Evolutionary conservation across 2,797 vertebrate species (phyloP).

Genomic region (Periophthalmus magnuspinnatus): DNA sequence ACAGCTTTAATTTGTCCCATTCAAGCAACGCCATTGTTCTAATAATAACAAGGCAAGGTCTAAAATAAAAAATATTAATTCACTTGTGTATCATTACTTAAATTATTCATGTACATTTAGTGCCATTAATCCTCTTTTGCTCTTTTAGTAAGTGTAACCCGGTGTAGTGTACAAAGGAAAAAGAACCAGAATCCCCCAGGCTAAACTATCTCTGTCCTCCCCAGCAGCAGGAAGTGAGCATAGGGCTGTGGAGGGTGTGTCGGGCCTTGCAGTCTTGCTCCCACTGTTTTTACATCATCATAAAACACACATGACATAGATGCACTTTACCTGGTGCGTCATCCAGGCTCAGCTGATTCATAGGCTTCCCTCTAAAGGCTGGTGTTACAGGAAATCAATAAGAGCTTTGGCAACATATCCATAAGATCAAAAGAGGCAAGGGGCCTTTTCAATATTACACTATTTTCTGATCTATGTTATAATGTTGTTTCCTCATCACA

Average conservation of each 20-base stretch:
- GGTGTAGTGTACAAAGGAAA: background rate
- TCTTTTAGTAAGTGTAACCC: too few relatives aligned
- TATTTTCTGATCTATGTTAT: too few relatives aligned
- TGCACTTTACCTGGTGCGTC: constrained; percentile 43
- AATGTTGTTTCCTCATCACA: too few relatives aligned
- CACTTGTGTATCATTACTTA: too few relatives aligned
- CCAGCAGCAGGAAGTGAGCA: constrained; percentile 55
- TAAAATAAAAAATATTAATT: too few relatives aligned
- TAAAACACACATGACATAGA: constrained; percentile 15
- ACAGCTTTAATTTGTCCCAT: too few relatives aligned
- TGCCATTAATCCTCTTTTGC: background rate
- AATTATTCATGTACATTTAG: background rate
- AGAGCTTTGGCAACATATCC: background rate
- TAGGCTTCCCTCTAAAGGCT: background rate
- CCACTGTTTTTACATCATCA: constrained; percentile 36
- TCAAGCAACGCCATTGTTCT: too few relatives aligned
- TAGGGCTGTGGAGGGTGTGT: constrained; percentile 57
- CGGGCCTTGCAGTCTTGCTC: constrained; percentile 24
- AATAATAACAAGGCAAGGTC: too few relatives aligned
- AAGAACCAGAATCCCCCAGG: background rate
- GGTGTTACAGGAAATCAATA: background rate
- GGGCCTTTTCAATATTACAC: too few relatives aligned
- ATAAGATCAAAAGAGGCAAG: background rate
- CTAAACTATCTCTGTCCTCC: constrained; percentile 34
- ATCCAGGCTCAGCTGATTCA: constrained; percentile 23